These are phyloP conservation scores for Gambusia yucatana DNA, from an alignment of 2,797 vertebrate species.

Conservation along the genomic window DNA sequence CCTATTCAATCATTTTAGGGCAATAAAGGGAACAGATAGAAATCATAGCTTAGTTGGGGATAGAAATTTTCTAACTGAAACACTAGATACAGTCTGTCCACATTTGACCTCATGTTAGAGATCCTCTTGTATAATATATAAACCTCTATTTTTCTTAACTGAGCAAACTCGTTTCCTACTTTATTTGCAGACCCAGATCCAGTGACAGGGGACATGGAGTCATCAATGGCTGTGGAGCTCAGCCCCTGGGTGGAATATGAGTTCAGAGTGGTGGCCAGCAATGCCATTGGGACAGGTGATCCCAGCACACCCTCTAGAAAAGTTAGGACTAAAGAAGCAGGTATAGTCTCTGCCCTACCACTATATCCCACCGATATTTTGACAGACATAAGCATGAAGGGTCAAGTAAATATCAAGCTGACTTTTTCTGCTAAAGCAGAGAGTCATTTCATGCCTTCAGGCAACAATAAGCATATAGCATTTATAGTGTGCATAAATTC, in stretches of 20 bases:
- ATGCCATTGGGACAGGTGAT: slow-evolving; percentile 94
- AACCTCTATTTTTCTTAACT: background rate
- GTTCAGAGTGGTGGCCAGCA: slow-evolving; percentile 95
- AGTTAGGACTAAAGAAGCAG: slow-evolving; percentile 95
- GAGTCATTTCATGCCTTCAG: slow-evolving; percentile 62
- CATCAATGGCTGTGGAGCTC: slow-evolving; percentile 93
- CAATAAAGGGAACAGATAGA: background rate
- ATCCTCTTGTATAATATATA: background rate
- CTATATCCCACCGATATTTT: slow-evolving; percentile 13
- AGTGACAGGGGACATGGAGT: slow-evolving; percentile 95
- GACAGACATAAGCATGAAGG: slow-evolving; percentile 1
- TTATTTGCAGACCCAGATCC: slow-evolving; percentile 87
- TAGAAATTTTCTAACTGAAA: background rate
- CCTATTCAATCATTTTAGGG: background rate
- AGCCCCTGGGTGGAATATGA: slow-evolving; percentile 99
- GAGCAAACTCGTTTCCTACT: slow-evolving; percentile 33
- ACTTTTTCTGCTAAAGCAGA: slow-evolving; percentile 67
- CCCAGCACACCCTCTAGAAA: slow-evolving; percentile 90
- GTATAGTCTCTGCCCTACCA: slow-evolving; percentile 67
- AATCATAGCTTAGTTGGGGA: background rate
- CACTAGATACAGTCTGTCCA: background rate
- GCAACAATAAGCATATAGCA: slow-evolving; percentile 74
- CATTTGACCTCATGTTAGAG: background rate
- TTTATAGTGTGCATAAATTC: slow-evolving; percentile 68
- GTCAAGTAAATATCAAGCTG: slow-evolving; percentile 70